Evolutionary conservation across 1,140 invertebrate genomes (phyloP).

Genomic region (honey bee (Apis mellifera)): Amel_HAv3.1 CM009945.2:3805001-3805500

Average conservation of each 20-base stretch:
- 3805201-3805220: conserved; percentile 50
- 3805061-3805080: not conserved
- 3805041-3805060: not conserved
- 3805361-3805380: not conserved
- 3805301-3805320: not conserved
- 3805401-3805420: no score
- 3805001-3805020: not conserved
- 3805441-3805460: conserved; percentile 56
- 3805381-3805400: no score
- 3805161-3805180: conserved; percentile 47
- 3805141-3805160: conserved; percentile 48
- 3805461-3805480: conserved; percentile 81
- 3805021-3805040: not conserved
- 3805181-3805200: conserved; percentile 15
- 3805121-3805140: conserved; percentile 39
- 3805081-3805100: not conserved
- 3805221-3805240: conserved; percentile 57
- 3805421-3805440: no score
- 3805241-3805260: conserved; percentile 59
- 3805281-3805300: not conserved
- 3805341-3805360: not conserved
- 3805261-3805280: conserved; percentile 46
- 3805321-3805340: not conserved
- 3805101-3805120: not conserved
- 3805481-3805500: conserved; percentile 81